phyloP scores from a whole-genome alignment of 2,888 invertebrate genomes.

The Plebejus argus region DNA sequence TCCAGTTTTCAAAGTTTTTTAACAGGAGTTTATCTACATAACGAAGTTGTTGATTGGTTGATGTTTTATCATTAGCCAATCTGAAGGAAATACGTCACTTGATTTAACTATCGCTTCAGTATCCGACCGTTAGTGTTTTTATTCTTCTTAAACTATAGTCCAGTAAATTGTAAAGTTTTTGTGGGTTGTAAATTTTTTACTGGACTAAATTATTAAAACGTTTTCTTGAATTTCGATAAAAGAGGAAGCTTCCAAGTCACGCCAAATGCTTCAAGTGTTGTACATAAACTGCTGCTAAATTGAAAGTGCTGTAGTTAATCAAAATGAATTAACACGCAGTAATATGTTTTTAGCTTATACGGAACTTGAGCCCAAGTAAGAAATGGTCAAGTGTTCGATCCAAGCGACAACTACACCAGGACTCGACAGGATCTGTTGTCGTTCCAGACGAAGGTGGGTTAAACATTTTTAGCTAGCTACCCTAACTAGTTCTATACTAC shows the following conservation, averaged over 20 bases:
- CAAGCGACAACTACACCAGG: conserved; percentile 67
- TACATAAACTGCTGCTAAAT: background rate
- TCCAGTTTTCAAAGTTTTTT: background rate
- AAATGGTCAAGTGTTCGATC: conserved; percentile 59
- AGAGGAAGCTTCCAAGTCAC: background rate
- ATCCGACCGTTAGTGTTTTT: background rate
- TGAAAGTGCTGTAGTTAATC: background rate
- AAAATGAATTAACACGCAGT: conserved; percentile 32
- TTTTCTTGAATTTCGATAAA: background rate
- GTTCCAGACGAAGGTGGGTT: conserved; percentile 66
- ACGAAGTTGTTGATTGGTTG: too few relatives aligned
- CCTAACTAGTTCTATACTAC: too few relatives aligned
- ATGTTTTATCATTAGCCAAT: background rate
- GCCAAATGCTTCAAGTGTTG: background rate
- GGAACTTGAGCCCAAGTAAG: conserved; percentile 77
- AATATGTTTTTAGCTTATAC: conserved; percentile 78
- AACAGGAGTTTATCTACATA: background rate
- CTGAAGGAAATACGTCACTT: too few relatives aligned
- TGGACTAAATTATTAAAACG: background rate
- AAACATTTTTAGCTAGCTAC: too few relatives aligned
- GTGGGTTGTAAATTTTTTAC: background rate
- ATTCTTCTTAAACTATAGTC: background rate
- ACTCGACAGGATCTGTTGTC: conserved; percentile 83
- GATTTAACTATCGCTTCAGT: background rate
- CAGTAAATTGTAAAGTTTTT: background rate